Base-by-base conservation (phyloP, 92 coral and sea anemone species). In the Diadumene lineata region DNA sequence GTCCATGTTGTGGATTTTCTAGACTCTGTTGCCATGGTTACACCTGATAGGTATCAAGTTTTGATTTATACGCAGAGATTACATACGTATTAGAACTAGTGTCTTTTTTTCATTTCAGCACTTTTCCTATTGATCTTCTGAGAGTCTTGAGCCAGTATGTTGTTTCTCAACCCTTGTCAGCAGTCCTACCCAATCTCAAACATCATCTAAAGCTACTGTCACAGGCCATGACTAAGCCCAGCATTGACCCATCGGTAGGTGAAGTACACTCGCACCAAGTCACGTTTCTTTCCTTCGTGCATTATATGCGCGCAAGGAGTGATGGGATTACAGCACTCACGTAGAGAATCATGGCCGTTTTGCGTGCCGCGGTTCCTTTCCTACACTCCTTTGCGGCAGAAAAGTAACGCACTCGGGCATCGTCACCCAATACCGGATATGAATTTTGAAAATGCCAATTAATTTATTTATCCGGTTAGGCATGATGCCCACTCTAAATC, bases 131-230 rank as follows among this genome's bases (percentile, higher is more conserved):
- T 32, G 94, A 96, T 70, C 80, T 92, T 17, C 88, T 96, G 50
- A 75, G 93, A 76, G 90, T 88, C 26, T 87, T 96, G 25, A 91
- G 96, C 43, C 88, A 96, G 48, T 93, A 92, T 68, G 86, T 96
- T 2, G 91, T 96, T 55, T 75, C 85, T 48, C 93, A 91, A 75
- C 94, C 99, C 56, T 87, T 96, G 74, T 70, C 85, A 55, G 82
- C 72, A 29, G 72, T 91, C 64, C 76, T 96, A 30, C 90, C 87
- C 58, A 91, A 91, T 75, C 78, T 94, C 48, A 73, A 77, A 27
- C 92, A 92, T 82, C 97, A 86, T 68, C 90, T 96, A 50, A 96
- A 92, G 85, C 72, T 85, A 23, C 79, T 96, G 63, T 86, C 92
- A 34, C 97, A 83, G 61, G 96, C 99, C 72, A 96, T 89, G 96